A percentile compares a stretch with the other conserved stretches of the same genome.
These are phyloP conservation scores for Danio tinwini DNA, from an alignment of 2,797 vertebrate genomes.

Conservation along the genomic window DNA sequence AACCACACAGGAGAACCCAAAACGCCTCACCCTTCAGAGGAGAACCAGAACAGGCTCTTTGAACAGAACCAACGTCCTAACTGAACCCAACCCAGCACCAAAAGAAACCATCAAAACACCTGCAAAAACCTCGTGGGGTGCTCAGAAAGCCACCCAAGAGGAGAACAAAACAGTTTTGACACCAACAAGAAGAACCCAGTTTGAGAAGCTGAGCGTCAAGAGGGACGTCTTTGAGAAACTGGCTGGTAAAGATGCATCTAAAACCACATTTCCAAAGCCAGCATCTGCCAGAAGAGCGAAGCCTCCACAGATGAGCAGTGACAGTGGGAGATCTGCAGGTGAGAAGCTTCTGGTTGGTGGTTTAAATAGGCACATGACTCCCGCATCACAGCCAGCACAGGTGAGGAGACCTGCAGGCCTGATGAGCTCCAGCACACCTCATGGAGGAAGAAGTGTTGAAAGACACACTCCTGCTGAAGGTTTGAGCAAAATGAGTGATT, in stretches of 20 bases:
- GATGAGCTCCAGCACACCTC: slow-evolving; percentile 39
- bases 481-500: slow-evolving; percentile 46
- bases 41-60: slow-evolving; percentile 68
- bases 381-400: slow-evolving; percentile 43
- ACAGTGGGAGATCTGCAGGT: slow-evolving; percentile 44
- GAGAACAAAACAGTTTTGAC: slow-evolving; percentile 64
- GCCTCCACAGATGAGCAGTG: slow-evolving; percentile 54
- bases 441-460: slow-evolving; percentile 16
- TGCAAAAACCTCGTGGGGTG: slow-evolving; percentile 37
- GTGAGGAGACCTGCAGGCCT: slow-evolving; percentile 56
- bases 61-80: slow-evolving; percentile 65
- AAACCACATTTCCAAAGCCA: slow-evolving; percentile 61
- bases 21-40: slow-evolving; percentile 77
- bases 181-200: slow-evolving; percentile 67
- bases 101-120: slow-evolving; percentile 33
- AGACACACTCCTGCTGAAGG: slow-evolving; percentile 40
- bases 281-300: slow-evolving; percentile 68
- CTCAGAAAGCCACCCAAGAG: slow-evolving; percentile 43
- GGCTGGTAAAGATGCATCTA: slow-evolving; percentile 67
- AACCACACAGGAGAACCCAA: slow-evolving; percentile 61
- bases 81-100: slow-evolving; percentile 52
- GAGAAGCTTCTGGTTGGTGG: slow-evolving; percentile 53
- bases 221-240: slow-evolving; percentile 71
- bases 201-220: slow-evolving; percentile 70
- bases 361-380: slow-evolving; percentile 44